phyloP scores from a whole-genome alignment of 2,888 invertebrate species.

The Leptinotarsa tumamoca region DNA sequence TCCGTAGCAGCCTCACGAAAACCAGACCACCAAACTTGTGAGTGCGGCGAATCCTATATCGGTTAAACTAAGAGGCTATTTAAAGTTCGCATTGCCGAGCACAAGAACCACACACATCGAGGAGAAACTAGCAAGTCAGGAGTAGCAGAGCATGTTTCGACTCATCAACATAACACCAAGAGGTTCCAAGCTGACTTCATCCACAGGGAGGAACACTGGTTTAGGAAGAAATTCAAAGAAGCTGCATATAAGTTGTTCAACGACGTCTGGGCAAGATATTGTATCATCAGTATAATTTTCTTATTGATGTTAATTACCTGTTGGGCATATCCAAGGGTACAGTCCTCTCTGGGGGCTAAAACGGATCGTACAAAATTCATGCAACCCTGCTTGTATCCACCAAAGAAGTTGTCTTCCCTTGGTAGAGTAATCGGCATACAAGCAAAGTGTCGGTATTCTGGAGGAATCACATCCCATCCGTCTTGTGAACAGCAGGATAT shows the following conservation, averaged over 20 bases:
- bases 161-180: too few relatives aligned
- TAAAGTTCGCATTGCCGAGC: too few relatives aligned
- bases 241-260: too few relatives aligned
- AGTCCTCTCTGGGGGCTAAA: constrained; percentile 75
- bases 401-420: constrained; percentile 72
- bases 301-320: constrained; percentile 69
- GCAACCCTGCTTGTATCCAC: constrained; percentile 72
- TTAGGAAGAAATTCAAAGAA: neutral
- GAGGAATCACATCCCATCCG: constrained; percentile 69
- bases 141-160: too few relatives aligned
- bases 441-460: constrained; percentile 72
- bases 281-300: neutral
- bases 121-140: too few relatives aligned
- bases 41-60: too few relatives aligned
- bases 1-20: too few relatives aligned
- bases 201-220: too few relatives aligned
- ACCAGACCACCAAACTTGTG: too few relatives aligned
- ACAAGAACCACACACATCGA: too few relatives aligned
- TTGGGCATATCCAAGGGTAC: constrained; percentile 77
- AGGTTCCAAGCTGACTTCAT: too few relatives aligned
- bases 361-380: constrained; percentile 81
- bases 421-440: constrained; percentile 77
- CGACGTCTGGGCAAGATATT: neutral
- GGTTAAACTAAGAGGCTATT: too few relatives aligned
- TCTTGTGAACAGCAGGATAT: constrained; percentile 79